Conservation (phyloP, 2,113 vertebrate species). For the Ptyas mucosa region DNA sequence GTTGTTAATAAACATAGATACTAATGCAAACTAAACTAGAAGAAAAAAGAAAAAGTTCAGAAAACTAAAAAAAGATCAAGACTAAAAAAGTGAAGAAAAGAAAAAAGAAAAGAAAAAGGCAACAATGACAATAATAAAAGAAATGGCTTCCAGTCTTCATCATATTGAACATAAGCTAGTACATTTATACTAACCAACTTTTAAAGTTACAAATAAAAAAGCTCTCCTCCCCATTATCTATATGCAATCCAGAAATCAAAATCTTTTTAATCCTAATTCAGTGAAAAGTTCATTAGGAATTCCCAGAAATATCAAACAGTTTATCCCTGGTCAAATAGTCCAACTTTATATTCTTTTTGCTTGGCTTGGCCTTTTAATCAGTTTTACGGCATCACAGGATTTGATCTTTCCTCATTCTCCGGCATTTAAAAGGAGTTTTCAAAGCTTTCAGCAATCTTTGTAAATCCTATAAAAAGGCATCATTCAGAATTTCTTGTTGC, state of each 20-base stretch:
- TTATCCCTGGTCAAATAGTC: neutral
- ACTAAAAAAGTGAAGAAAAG: neutral
- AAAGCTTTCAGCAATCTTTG: neutral
- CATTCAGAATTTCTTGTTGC: neutral
- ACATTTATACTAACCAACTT: neutral
- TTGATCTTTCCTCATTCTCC: neutral
- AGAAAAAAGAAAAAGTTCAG: neutral
- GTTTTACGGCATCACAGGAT: neutral
- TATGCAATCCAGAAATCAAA: neutral
- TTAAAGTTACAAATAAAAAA: neutral
- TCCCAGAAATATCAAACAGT: neutral
- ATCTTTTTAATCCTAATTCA: neutral
- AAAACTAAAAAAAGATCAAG: neutral
- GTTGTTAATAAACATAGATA: neutral
- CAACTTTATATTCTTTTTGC: neutral
- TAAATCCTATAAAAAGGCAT: neutral
- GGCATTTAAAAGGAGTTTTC: neutral
- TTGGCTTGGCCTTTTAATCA: neutral
- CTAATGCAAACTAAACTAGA: neutral
- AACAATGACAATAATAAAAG: neutral
- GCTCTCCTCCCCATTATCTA: neutral
- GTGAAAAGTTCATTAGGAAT: neutral
- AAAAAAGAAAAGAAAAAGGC: neutral
- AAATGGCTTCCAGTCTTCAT: neutral
- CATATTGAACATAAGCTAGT: neutral